Conservation (phyloP, 2,888 invertebrate species). For the Apodemia duryi region DNA sequence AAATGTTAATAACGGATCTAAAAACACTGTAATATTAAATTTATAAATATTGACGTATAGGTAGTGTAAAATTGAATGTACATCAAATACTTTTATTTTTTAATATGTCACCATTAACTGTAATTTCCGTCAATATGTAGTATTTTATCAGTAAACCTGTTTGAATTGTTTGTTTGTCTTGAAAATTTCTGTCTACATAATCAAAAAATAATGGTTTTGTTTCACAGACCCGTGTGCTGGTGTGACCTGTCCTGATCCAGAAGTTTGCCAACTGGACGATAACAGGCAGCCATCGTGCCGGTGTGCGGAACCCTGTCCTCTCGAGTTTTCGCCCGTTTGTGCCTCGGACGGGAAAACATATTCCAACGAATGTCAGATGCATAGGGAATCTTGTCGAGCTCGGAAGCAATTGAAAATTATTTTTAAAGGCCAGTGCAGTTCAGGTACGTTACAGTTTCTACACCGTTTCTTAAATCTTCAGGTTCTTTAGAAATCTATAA, state of each 20-base stretch:
- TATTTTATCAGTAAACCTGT: no score
- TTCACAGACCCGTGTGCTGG: conserved; percentile 87
- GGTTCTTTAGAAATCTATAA: neutral
- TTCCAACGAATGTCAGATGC: conserved; percentile 90
- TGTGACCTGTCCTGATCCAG: conserved; percentile 87
- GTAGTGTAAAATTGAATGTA: no score
- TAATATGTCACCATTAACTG: no score
- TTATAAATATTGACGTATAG: no score
- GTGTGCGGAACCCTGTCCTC: conserved; percentile 88
- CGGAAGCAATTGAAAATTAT: conserved; percentile 87
- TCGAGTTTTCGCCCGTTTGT: conserved; percentile 88
- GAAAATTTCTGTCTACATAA: no score
- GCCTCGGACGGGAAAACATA: conserved; percentile 91
- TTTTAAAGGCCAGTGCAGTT: conserved; percentile 90
- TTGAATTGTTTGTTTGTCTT: no score
- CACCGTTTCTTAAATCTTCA: no score
- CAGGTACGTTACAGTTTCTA: conserved; percentile 72
- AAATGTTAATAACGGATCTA: no score
- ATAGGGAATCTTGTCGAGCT: conserved; percentile 88
- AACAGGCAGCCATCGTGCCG: conserved; percentile 88
- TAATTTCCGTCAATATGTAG: no score
- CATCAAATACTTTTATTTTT: no score
- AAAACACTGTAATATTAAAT: no score
- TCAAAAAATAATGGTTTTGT: neutral
- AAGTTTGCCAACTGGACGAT: conserved; percentile 91